Evolutionary conservation across 2,888 invertebrate species (phyloP).

Genomic region (Drosophila tanythrix): DNA sequence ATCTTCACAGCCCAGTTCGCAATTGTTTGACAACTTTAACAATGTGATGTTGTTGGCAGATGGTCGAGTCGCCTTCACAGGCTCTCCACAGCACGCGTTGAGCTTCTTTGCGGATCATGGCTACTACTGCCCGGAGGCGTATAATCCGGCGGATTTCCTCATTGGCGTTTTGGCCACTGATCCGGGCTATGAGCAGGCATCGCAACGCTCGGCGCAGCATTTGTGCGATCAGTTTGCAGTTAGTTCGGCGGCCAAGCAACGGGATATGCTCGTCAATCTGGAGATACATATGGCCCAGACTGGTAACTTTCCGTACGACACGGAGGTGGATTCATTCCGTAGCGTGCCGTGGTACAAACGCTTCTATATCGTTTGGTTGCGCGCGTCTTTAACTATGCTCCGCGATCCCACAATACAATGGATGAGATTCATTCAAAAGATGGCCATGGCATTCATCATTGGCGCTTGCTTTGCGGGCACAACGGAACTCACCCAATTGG

Average conservation of each 20-base stretch:
- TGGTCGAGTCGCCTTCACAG: constrained; percentile 94
- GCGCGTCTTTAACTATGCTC: constrained; percentile 90
- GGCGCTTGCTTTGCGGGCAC: constrained; percentile 94
- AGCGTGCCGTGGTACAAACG: constrained; percentile 90
- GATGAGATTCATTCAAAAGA: constrained; percentile 91
- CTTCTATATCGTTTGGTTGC: constrained; percentile 90
- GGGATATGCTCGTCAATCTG: constrained; percentile 90
- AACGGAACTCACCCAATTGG: constrained; percentile 89
- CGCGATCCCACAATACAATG: constrained; percentile 93
- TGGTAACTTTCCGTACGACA: constrained; percentile 85
- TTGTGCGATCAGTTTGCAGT: constrained; percentile 92
- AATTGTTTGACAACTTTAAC: constrained; percentile 93
- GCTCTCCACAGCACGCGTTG: constrained; percentile 88
- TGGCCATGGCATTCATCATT: constrained; percentile 91
- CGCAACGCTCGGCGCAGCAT: constrained; percentile 89
- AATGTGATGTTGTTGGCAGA: constrained; percentile 92
- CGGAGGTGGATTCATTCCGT: constrained; percentile 84
- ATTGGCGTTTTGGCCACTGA: constrained; percentile 93
- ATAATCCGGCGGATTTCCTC: constrained; percentile 96
- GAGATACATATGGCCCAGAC: constrained; percentile 89
- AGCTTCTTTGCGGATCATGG: constrained; percentile 91
- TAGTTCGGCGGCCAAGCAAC: constrained; percentile 91
- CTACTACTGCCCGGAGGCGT: constrained; percentile 91
- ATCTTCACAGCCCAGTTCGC: constrained; percentile 90
- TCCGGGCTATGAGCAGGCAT: constrained; percentile 91